Conservation (phyloP, 1,140 invertebrate genomes). For the Plectrocnemia conspersa region DNA sequence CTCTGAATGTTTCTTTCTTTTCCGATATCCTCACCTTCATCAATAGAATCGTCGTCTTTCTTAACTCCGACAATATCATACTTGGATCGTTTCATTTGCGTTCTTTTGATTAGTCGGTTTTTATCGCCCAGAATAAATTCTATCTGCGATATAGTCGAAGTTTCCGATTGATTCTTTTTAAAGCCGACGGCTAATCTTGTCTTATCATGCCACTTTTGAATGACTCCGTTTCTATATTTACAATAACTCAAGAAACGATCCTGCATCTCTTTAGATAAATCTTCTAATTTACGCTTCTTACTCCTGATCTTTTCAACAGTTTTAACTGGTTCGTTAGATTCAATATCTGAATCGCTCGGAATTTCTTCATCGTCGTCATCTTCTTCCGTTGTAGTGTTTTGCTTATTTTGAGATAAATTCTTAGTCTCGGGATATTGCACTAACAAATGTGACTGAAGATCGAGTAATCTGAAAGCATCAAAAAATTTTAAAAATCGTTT, state of each 20-base stretch:
- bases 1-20: no score
- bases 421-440: conserved; percentile 64
- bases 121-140: conserved; percentile 78
- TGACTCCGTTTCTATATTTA: conserved; percentile 68
- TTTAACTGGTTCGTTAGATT: conserved; percentile 45
- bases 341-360: conserved; percentile 46
- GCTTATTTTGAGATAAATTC: conserved; percentile 26
- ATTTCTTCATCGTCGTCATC: conserved; percentile 51
- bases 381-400: conserved; percentile 34
- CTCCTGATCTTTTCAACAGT: conserved; percentile 42
- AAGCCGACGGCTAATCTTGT: conserved; percentile 65
- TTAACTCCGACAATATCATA: conserved; percentile 68
- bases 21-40: conserved; percentile 40
- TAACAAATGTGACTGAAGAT: conserved; percentile 54
- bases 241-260: conserved; percentile 61
- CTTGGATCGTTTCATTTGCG: conserved; percentile 72
- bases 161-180: conserved; percentile 61
- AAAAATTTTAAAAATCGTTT: no score
- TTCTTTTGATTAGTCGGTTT: conserved; percentile 69
- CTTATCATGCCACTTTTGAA: conserved; percentile 92
- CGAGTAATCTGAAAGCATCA: conserved; percentile 43
- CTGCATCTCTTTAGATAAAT: conserved; percentile 60
- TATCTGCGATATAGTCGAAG: conserved; percentile 81
- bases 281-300: conserved; percentile 59
- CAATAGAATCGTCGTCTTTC: conserved; percentile 29